Evolutionary conservation across 2,113 vertebrate genomes (phyloP).

Genomic region (Trogon surrucura): DNA sequence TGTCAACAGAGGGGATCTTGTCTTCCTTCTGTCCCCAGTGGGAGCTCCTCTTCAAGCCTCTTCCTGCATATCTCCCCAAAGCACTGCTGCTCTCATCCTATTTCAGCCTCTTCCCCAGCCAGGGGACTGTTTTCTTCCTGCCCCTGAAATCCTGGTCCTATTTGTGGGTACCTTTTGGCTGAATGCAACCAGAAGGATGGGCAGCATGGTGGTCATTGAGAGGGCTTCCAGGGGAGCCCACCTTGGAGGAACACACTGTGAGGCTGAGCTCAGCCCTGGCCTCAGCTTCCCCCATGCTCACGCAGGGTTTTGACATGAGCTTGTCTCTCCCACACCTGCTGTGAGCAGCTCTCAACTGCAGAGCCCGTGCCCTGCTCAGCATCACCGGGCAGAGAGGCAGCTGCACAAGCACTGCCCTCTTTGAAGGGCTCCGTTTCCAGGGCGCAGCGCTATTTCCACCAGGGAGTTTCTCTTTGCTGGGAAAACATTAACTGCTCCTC

Average conservation of each 20-base stretch:
- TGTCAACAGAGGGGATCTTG: background rate
- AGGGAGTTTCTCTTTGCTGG: background rate
- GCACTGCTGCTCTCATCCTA: background rate
- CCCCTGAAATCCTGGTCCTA: background rate
- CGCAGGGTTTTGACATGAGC: fast-evolving
- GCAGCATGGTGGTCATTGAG: background rate
- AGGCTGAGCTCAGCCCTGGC: background rate
- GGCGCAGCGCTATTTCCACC: background rate
- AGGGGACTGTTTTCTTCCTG: background rate
- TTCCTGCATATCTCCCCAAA: background rate
- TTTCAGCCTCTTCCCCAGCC: background rate
- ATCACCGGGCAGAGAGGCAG: background rate
- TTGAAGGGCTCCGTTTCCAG: conserved; percentile 6
- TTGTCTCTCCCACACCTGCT: fast-evolving
- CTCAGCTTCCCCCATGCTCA: background rate
- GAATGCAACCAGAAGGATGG: background rate
- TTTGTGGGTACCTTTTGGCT: too few species aligned
- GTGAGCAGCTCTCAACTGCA: fast-evolving
- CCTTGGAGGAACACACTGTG: fast-evolving
- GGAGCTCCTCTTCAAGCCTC: background rate
- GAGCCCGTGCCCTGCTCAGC: background rate
- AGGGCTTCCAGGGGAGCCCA: background rate
- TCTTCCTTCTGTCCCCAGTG: background rate
- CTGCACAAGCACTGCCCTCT: background rate
- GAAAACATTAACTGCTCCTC: conserved; percentile 11